Conservation (phyloP, 2,888 invertebrate genomes). For the Ctenicera cuprea region DNA sequence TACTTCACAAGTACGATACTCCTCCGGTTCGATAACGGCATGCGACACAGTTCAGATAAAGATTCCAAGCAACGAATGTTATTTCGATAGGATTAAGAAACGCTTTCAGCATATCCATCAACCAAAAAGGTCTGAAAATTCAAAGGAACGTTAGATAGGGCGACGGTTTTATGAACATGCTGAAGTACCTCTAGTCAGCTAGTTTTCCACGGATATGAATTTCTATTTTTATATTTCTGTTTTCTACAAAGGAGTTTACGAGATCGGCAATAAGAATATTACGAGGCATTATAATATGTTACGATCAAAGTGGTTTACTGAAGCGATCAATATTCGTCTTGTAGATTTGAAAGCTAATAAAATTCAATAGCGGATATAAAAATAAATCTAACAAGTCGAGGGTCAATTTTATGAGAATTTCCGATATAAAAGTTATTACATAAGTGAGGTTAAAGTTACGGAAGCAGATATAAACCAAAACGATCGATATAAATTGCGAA, state of each 20-base stretch:
- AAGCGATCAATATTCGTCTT: slow-evolving; percentile 49
- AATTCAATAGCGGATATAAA: slow-evolving; percentile 59
- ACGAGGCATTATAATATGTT: slow-evolving; percentile 52
- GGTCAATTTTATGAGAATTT: slow-evolving; percentile 57
- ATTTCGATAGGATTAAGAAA: slow-evolving; percentile 57
- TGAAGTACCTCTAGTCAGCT: slow-evolving; percentile 56
- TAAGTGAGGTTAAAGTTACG: slow-evolving; percentile 49
- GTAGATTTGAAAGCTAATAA: slow-evolving; percentile 57
- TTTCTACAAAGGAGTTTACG: slow-evolving; percentile 46
- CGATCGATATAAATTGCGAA: slow-evolving; percentile 28
- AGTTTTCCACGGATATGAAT: slow-evolving; percentile 56
- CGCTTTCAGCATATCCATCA: slow-evolving; percentile 54
- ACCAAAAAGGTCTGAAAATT: slow-evolving; percentile 49
- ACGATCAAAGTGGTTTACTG: slow-evolving; percentile 49
- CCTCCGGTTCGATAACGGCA: slow-evolving; percentile 54
- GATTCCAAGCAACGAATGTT: slow-evolving; percentile 57
- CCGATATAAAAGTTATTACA: slow-evolving; percentile 50
- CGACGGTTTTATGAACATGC: slow-evolving; percentile 52
- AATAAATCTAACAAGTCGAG: slow-evolving; percentile 61
- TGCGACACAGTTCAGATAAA: slow-evolving; percentile 55
- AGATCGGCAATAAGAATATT: slow-evolving; percentile 51
- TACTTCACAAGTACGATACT: slow-evolving; percentile 58
- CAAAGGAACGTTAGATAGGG: slow-evolving; percentile 49
- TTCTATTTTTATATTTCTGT: slow-evolving; percentile 55
- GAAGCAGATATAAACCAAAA: slow-evolving; percentile 25